Base-by-base conservation (phyloP, 2,888 invertebrate species). In the Leptogaster cylindrica region DNA sequence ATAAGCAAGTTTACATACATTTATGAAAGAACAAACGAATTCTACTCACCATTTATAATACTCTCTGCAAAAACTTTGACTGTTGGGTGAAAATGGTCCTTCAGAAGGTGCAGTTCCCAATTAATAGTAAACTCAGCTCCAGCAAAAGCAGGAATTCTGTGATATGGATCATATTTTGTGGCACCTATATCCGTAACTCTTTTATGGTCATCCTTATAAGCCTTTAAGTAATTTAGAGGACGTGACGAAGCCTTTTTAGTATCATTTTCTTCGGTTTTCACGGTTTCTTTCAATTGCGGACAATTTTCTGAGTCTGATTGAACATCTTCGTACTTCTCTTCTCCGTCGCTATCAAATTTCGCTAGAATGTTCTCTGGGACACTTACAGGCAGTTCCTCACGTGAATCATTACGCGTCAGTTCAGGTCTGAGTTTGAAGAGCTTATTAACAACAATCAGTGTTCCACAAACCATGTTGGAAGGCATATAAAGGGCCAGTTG, bases 1-100 rank as follows among this genome's bases (percentile, higher is more conserved):
- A 12, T 16, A 10, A 55, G 12, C 7, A 16, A 16, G n/a, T 10
- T 68, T 50, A 51, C 41, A 18, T 33, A 33, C 27, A 27, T 14
- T 33, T 52, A 31, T 52, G 12, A 68, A 69, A 44, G 18, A 48
- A 39, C 5, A n/a, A 8, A n/a, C n/a, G 4, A 23, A 46, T 46
- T 46, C 1, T 66, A 78, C 81, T 80, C 74, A 89, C 90, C 88
- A 70, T 88, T 82, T 0, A 93, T 76, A 3, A 98, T 82, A 72
- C 88, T 90, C 48, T 87, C 84, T 0, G 97, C 94, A 82, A 96
- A 98, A 67, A 97, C 82, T 50, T 90, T 85, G 1, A 97, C 93
- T 0, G 94, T 91, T 0, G 98, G 98, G 82, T 99, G 98, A 78
- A 88, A 95, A 79, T 98, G 95, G 0, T 83, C 77, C 0, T 84